Percentiles rank a stretch among this genome's conserved stretches.
These are phyloP conservation scores for Natator depressus DNA, from an alignment of 2,113 vertebrate genomes.

Conservation along the genomic window DNA sequence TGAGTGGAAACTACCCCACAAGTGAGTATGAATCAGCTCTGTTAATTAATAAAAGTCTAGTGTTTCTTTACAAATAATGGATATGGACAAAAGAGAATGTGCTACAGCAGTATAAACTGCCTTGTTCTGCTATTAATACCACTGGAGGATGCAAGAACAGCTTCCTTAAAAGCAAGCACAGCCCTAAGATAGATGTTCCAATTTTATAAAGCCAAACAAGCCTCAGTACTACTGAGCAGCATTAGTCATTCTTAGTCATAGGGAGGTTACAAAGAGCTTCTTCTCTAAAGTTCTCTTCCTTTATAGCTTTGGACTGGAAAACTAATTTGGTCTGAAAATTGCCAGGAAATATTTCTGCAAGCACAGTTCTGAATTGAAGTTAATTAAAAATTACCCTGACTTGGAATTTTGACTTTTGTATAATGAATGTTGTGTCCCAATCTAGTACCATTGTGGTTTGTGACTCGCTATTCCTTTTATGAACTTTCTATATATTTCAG, in stretches of 20 bases:
- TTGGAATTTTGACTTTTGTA: not conserved
- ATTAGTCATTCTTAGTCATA: not conserved
- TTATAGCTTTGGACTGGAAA: not conserved
- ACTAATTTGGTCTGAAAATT: not conserved
- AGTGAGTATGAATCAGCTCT: not conserved
- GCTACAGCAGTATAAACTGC: not conserved
- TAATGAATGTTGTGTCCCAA: rapidly evolving
- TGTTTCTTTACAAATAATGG: not conserved
- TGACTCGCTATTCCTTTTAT: not conserved
- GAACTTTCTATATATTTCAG: not conserved
- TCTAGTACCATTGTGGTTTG: not conserved
- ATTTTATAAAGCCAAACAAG: not conserved
- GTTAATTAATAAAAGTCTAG: not conserved
- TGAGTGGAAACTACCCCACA: not conserved
- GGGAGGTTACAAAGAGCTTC: not conserved
- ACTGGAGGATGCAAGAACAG: not conserved
- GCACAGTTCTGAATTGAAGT: not conserved
- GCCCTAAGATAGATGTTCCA: not conserved
- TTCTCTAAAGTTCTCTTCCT: not conserved
- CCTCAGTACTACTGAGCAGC: rapidly evolving
- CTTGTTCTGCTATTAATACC: not conserved
- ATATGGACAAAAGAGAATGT: not conserved
- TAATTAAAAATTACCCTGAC: not conserved
- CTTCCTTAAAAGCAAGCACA: not conserved
- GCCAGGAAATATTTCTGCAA: not conserved